Percentiles rank a stretch among this genome's conserved stretches.
Evolutionary conservation across 2,888 invertebrate genomes (phyloP).

Genomic region (Drosophila parthenogenetica): DNA sequence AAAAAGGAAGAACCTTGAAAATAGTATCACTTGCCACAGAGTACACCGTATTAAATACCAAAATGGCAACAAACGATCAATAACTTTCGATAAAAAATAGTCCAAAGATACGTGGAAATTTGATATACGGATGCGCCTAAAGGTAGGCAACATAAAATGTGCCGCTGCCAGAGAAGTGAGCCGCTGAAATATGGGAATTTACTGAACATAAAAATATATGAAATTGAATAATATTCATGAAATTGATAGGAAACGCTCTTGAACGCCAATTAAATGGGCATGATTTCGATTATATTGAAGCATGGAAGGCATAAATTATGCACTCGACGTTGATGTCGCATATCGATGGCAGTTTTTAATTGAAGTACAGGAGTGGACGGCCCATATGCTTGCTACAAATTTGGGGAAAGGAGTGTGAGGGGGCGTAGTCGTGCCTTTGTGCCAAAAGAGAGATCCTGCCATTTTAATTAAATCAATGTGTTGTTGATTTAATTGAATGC

Average conservation of each 20-base stretch:
- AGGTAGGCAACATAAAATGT: neutral
- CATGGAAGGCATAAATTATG: constrained; percentile 59
- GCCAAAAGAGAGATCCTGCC: constrained; percentile 36
- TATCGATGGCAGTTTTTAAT: constrained; percentile 76
- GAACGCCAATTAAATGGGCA: constrained; percentile 29
- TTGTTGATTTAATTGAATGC: constrained; percentile 70
- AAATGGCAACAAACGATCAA: no score
- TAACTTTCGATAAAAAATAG: no score
- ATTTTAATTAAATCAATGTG: constrained; percentile 72
- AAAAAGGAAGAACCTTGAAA: no score
- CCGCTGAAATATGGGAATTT: neutral
- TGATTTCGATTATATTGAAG: constrained; percentile 15
- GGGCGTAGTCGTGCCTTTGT: constrained; percentile 24
- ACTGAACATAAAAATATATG: neutral
- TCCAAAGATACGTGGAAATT: neutral
- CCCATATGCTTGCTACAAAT: constrained; percentile 14
- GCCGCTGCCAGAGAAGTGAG: neutral
- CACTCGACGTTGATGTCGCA: constrained; percentile 45
- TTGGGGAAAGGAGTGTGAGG: neutral
- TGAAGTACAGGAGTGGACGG: constrained; percentile 42
- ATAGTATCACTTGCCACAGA: no score
- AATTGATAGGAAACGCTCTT: constrained; percentile 1
- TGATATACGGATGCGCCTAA: neutral
- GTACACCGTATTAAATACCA: no score
- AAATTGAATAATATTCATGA: constrained; percentile 8